phyloP scores from a whole-genome alignment of 2,113 vertebrate species.

The Rhynchomys soricoides region DNA sequence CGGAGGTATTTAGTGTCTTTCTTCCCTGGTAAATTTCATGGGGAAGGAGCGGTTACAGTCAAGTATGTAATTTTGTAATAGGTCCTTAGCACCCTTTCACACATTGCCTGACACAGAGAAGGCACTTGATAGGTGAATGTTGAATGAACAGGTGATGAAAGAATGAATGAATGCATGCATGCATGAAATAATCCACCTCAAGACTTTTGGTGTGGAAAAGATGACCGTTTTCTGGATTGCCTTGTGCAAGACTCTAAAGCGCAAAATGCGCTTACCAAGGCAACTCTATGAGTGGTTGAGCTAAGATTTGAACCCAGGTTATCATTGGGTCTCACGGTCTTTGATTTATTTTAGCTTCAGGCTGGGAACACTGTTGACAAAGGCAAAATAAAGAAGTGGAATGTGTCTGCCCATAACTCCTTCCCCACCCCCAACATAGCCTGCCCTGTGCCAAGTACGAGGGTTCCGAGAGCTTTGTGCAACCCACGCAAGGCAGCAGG shows the following conservation, averaged over 20 bases:
- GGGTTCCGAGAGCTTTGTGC: constrained; percentile 19
- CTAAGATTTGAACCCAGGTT: constrained; percentile 10
- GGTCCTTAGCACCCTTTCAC: neutral
- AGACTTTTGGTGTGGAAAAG: neutral
- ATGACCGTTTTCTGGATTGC: neutral
- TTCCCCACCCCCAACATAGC: constrained; percentile 60
- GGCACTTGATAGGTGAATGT: neutral
- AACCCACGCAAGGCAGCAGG: constrained; percentile 37
- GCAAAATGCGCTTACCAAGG: neutral
- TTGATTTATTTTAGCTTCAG: constrained; percentile 22
- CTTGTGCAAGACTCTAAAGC: neutral
- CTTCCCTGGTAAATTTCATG: neutral
- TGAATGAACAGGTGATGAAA: neutral
- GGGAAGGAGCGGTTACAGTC: neutral
- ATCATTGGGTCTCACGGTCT: neutral
- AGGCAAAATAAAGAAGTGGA: constrained; percentile 52
- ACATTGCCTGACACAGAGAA: neutral
- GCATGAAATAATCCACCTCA: neutral
- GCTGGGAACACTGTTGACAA: constrained; percentile 52
- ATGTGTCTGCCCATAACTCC: constrained; percentile 31
- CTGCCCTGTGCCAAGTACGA: neutral
- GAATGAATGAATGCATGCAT: neutral
- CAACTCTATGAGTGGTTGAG: neutral
- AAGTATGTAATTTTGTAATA: neutral
- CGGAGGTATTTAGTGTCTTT: neutral